A percentile compares a stretch with the other conserved stretches of the same genome.
These are phyloP conservation scores for Hemichromis elongatus DNA, from an alignment of 2,113 vertebrate species.

Conservation along the genomic window DNA sequence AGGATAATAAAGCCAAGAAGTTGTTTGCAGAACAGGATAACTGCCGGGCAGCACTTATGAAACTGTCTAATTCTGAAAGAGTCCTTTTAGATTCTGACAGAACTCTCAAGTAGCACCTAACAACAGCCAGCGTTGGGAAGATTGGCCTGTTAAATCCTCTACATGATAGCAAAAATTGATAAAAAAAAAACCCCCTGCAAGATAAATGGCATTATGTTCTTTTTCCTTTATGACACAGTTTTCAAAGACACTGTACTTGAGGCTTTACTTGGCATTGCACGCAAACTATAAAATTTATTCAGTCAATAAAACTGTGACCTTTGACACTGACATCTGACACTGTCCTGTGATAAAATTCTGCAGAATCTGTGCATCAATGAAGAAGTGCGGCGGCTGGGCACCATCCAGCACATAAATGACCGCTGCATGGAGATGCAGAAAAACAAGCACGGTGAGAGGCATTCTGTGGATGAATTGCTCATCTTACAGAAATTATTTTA, in stretches of 20 bases:
- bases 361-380: conserved; percentile 92
- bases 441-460: conserved; percentile 79
- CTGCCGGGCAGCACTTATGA: background rate
- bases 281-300: background rate
- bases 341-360: background rate
- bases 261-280: background rate
- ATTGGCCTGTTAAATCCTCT: background rate
- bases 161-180: background rate
- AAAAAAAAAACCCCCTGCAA: background rate
- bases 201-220: background rate
- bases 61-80: background rate
- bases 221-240: background rate
- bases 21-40: background rate
- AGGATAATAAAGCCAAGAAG: background rate
- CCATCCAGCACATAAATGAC: conserved; percentile 88
- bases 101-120: background rate
- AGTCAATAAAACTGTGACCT: background rate
- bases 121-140: background rate
- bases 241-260: background rate
- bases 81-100: background rate
- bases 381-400: conserved; percentile 79
- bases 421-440: conserved; percentile 94
- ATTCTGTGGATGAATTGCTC: background rate
- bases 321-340: background rate
- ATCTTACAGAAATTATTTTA: background rate